These are phyloP conservation scores for Ochropleura plecta DNA, from an alignment of 2,888 invertebrate genomes.

Conservation along the genomic window DNA sequence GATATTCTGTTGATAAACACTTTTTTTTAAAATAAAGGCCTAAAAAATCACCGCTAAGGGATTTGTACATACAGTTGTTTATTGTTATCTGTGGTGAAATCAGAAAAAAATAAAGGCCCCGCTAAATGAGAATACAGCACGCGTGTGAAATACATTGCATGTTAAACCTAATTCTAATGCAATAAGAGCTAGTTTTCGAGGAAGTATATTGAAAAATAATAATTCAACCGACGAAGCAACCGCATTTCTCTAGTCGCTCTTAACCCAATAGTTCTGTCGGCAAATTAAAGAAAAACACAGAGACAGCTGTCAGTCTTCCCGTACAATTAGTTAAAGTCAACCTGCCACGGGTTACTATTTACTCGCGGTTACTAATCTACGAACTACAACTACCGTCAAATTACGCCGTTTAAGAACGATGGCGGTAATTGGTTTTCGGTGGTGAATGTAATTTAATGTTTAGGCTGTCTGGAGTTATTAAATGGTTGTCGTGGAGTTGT, in stretches of 20 bases:
- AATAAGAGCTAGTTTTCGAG: too few species aligned
- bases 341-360: conserved; percentile 42
- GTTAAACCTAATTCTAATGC: too few species aligned
- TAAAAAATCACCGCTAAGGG: too few species aligned
- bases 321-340: conserved; percentile 55
- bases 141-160: too few species aligned
- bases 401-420: conserved; percentile 36
- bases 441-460: conserved; percentile 45
- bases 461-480: conserved; percentile 11
- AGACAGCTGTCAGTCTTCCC: conserved; percentile 50
- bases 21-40: too few species aligned
- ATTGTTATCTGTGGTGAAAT: too few species aligned
- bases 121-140: too few species aligned
- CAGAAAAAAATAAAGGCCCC: too few species aligned
- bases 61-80: too few species aligned
- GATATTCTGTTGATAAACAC: too few species aligned
- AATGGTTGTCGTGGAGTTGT: conserved; percentile 24
- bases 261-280: conserved; percentile 31
- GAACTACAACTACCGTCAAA: conserved; percentile 35
- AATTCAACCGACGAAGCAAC: background rate
- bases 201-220: background rate
- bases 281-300: conserved; percentile 54
- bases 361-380: conserved; percentile 53
- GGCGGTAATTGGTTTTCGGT: conserved; percentile 42
- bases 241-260: conserved; percentile 9